phyloP scores from a whole-genome alignment of 2,888 invertebrate species.

The Melieria picta region DNA sequence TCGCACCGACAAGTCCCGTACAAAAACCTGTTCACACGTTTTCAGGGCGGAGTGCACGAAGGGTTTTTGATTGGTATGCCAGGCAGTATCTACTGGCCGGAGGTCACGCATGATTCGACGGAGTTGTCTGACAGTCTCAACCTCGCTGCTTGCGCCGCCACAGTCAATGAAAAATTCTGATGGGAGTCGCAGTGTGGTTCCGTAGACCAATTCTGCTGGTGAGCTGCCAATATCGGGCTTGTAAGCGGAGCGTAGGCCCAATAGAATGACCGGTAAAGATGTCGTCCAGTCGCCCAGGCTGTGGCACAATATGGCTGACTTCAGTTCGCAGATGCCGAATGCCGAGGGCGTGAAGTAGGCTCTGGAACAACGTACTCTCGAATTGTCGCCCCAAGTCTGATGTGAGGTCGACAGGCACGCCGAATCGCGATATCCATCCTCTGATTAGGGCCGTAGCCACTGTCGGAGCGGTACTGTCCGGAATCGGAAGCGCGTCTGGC shows the following conservation, averaged over 20 bases:
- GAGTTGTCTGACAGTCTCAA: background rate
- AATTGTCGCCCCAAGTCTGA: no score
- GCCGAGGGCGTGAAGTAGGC: no score
- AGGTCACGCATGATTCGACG: slow-evolving; percentile 1
- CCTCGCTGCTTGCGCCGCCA: background rate
- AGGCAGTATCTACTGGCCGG: slow-evolving; percentile 10
- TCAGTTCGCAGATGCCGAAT: no score
- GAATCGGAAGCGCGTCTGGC: no score
- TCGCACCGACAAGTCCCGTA: slow-evolving; percentile 40
- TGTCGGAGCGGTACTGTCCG: no score
- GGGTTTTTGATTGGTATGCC: background rate
- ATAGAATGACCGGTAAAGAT: slow-evolving; percentile 8
- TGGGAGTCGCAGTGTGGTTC: background rate
- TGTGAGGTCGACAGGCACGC: no score
- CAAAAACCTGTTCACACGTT: slow-evolving; percentile 40
- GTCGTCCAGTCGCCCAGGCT: slow-evolving; percentile 55
- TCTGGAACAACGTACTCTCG: no score
- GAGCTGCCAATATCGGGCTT: background rate
- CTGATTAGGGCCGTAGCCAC: no score
- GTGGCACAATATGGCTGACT: background rate
- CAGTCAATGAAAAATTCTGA: background rate
- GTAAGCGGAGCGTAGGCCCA: background rate
- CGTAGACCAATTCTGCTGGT: background rate
- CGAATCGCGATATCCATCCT: no score
- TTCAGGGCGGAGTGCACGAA: slow-evolving; percentile 5